Evolutionary conservation across 2,797 vertebrate species (phyloP), one percentile per base, ranked within the genome.

Genomic region (Pseudochromis fuscus): DNA sequence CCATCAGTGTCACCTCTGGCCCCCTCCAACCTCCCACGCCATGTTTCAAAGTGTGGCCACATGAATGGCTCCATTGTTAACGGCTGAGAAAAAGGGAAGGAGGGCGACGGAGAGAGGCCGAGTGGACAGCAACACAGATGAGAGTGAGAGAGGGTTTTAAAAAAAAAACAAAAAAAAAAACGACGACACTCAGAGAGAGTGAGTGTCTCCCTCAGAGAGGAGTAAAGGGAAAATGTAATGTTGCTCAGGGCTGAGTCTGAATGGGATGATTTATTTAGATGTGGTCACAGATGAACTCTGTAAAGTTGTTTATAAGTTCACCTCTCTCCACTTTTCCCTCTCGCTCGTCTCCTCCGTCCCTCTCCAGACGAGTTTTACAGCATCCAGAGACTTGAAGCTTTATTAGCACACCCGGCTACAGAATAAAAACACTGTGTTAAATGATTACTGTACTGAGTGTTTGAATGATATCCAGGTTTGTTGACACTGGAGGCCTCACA

Each of bases 31-130:
- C 88, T 91, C 82, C 85, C 72, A 73, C 73, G 73, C 88, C 82
- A 64, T 91, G 91, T 94, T 93, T 92, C 88, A 95, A 93, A 94
- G 92, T 91, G 93, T 92, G 93, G 89, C 91, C 89, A 88, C 84
- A 94, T 94, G 93, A 95, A 94, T 94, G 84, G 81, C 75, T 64
- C 89, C 88, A 93, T 94, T 94, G 94, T 95, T 86, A 77, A 82
- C 23, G 65, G 83, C 77, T 74, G 77, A 86, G 77, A 82, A 77
- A 80, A 85, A 62, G 86, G 63, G 70, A 74, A 62, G 40, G 71
- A 59, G 66, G 30, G 65, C 18, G 76, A 68, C 35, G 68, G 42
- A 63, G 76, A 24, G 59, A 18, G 52, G 65, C 79, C 69, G 77
- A 81, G 81, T 63, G 76, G 67, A 76, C 49, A 52, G 75, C 42